phyloP scores from a whole-genome alignment of 2,888 invertebrate genomes.

The Ophion ventricosus region DNA sequence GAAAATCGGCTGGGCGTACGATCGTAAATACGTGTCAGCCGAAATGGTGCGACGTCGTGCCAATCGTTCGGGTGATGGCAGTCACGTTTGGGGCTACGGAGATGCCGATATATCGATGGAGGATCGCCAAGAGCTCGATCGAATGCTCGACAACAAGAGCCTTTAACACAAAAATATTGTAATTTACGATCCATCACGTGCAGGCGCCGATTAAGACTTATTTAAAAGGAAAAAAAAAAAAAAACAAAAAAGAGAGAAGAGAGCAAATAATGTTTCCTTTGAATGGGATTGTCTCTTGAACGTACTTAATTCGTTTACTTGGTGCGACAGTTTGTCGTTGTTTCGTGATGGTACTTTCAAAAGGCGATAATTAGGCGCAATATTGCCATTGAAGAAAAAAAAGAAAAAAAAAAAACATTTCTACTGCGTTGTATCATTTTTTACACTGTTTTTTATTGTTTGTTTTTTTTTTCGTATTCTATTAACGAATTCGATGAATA shows the following conservation, averaged over 20 bases:
- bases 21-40: conserved; percentile 87
- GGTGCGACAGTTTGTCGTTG: conserved; percentile 2
- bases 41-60: conserved; percentile 86
- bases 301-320: conserved; percentile 44
- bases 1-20: conserved; percentile 92
- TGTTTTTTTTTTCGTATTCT: neutral
- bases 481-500: neutral
- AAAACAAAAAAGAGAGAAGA: too few relatives aligned
- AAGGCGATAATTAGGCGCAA: neutral
- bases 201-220: conserved; percentile 2
- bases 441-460: neutral
- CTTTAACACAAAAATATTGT: conserved; percentile 36
- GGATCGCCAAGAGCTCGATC: conserved; percentile 85
- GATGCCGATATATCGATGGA: conserved; percentile 86
- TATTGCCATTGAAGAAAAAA: neutral
- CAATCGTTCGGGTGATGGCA: conserved; percentile 86
- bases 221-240: conserved; percentile 11
- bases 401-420: too few relatives aligned
- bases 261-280: conserved; percentile 27
- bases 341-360: conserved; percentile 32
- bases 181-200: neutral
- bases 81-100: conserved; percentile 87
- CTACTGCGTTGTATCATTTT: neutral
- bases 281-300: neutral
- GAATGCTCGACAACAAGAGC: conserved; percentile 83